Evolutionary conservation across 1,140 invertebrate species (phyloP), one percentile per base, ranked within the genome.

Genomic region (Conus ventricosus): DNA sequence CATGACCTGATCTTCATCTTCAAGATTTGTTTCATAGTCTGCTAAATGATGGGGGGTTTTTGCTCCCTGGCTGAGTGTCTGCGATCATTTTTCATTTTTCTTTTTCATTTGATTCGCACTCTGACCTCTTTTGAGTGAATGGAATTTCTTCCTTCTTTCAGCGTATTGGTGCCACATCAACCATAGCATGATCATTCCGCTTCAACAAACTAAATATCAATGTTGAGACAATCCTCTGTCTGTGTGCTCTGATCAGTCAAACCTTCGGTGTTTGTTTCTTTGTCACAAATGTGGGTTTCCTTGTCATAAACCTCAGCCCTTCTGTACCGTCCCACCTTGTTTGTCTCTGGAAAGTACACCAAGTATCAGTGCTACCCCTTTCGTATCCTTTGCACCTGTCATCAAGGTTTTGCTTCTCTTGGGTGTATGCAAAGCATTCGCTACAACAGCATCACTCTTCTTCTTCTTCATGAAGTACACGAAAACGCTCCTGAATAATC

Each of bases 351-450:
- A 39, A 39, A 39, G 39, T 39, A 39, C 23, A 90, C 88, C 23
- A 89, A 81, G 84, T 90, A 91, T n/a, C 67, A 53, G 84, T 75
- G 80, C 89, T 90, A 54, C 76, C 71, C 63, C 75, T 89, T 13
- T 90, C 90, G 81, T 91, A 90, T 5, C 88, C 89, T 75, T 87
- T 54, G 76, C 80, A 63, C 84, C 90, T 89, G 51, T 15, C n/a
- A 84, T 91, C 91, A 23, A 91, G 63, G 57, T 91, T 91, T 75
- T 85, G 87, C 51, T 63, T 84, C 20, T 89, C n/a, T 87, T 91
- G 89, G n/a, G 60, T 75, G n/a, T 81, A 89, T 4, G 89, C 90
- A 78, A 39, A 90, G 88, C 88, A 90, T 20, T 23, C 71, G 86
- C 84, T 23, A 57, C 75, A 54, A 85, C 78, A 78, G 75, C 17